Evolutionary conservation across 2,888 invertebrate genomes (phyloP).

Genomic region (Frankliniella intonsa): DNA sequence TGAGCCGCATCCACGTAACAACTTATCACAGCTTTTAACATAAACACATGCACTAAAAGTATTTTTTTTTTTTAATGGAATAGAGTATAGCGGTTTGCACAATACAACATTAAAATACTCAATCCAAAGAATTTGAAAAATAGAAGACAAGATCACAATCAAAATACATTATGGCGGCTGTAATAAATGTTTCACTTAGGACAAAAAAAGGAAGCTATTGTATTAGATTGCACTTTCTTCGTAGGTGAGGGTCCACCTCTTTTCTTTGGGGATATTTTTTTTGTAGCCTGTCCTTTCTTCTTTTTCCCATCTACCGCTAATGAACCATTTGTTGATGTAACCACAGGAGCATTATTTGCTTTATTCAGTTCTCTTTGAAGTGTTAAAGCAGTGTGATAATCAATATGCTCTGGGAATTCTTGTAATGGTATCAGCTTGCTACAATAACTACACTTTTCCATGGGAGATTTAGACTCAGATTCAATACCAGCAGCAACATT

Average conservation of each 20-base stretch:
- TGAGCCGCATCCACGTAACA: background rate
- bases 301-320: background rate
- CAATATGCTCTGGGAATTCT: conserved; percentile 68
- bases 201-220: background rate
- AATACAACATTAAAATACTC: background rate
- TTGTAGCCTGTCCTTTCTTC: background rate
- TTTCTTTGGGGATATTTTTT: background rate
- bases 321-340: background rate
- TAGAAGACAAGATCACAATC: background rate
- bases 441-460: conserved; percentile 64
- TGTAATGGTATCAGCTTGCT: conserved; percentile 55
- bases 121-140: background rate
- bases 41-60: background rate
- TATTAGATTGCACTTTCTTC: background rate
- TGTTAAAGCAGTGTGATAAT: conserved; percentile 79
- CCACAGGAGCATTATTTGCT: background rate
- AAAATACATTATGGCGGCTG: background rate
- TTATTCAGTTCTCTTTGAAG: conserved; percentile 62
- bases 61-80: background rate
- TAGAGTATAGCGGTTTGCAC: background rate
- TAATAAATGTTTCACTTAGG: background rate
- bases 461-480: background rate
- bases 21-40: background rate
- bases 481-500: background rate
- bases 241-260: background rate